phyloP scores from a whole-genome alignment of 2,797 vertebrate genomes.

The Syncerus caffer region DNA sequence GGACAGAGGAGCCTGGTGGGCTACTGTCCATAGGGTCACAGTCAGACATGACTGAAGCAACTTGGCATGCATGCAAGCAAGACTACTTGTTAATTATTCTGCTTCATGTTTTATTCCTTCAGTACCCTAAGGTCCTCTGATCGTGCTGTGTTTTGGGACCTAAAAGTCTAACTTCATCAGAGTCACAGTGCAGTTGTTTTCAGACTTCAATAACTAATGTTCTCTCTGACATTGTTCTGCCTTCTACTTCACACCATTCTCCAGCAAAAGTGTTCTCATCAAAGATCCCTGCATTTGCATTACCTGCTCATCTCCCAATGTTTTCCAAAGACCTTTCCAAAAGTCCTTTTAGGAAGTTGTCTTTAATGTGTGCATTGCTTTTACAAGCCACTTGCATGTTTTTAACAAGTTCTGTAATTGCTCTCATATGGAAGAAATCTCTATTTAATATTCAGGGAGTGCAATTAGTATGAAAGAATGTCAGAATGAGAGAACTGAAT shows the following conservation, averaged over 20 bases:
- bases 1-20: neutral
- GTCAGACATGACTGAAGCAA: neutral
- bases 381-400: conserved; percentile 54
- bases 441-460: conserved; percentile 68
- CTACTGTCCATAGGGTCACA: neutral
- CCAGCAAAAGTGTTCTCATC: neutral
- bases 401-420: conserved; percentile 65
- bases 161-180: neutral
- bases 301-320: neutral
- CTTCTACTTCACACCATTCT: neutral
- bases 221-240: conserved; percentile 41
- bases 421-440: conserved; percentile 44
- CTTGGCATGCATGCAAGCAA: neutral
- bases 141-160: neutral
- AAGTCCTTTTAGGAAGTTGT: conserved; percentile 35
- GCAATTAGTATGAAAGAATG: conserved; percentile 73
- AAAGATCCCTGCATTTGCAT: conserved; percentile 32
- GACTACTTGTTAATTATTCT: neutral
- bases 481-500: conserved; percentile 66
- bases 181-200: neutral
- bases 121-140: neutral
- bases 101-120: neutral
- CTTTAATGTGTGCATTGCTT: conserved; percentile 52
- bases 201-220: neutral
- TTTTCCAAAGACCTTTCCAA: conserved; percentile 56